Evolutionary conservation across 2,888 invertebrate species (phyloP).

Genomic region (Hoplodrina blanda): DNA sequence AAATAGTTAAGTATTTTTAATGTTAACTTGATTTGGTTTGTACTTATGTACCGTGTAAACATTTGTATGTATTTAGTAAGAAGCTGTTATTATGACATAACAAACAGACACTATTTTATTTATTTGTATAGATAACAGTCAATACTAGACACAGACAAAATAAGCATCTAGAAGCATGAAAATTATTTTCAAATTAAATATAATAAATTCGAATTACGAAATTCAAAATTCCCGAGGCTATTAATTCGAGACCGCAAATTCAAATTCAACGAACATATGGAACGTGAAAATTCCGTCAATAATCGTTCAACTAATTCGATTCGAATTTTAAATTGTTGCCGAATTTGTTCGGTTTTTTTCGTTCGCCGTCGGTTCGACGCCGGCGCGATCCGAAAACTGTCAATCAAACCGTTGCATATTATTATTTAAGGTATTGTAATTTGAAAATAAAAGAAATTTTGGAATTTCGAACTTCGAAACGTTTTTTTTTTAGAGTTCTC

Average conservation of each 20-base stretch:
- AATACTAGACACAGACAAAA: not conserved
- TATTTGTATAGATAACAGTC: not conserved
- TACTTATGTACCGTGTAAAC: no score
- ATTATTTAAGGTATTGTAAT: constrained; percentile 68
- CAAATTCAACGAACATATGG: constrained; percentile 84
- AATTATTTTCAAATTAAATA: constrained; percentile 27
- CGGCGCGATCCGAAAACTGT: constrained; percentile 66
- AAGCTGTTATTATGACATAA: no score
- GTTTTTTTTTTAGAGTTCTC: constrained; percentile 62
- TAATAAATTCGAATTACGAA: constrained; percentile 49
- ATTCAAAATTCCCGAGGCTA: constrained; percentile 54
- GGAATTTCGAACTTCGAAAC: constrained; percentile 64
- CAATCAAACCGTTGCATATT: constrained; percentile 69
- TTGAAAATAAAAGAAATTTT: constrained; percentile 66
- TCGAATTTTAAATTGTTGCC: constrained; percentile 73
- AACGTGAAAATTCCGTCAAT: constrained; percentile 85
- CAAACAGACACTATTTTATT: no score
- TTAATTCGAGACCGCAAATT: constrained; percentile 67
- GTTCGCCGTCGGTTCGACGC: constrained; percentile 60
- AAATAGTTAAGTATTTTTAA: no score
- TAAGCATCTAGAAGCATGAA: not conserved
- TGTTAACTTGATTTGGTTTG: no score
- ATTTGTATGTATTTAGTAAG: no score
- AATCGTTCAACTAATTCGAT: constrained; percentile 87
- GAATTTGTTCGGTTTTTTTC: constrained; percentile 67